Evolutionary conservation across 1,140 invertebrate genomes (phyloP).

Genomic region (Penaeus chinensis): DNA sequence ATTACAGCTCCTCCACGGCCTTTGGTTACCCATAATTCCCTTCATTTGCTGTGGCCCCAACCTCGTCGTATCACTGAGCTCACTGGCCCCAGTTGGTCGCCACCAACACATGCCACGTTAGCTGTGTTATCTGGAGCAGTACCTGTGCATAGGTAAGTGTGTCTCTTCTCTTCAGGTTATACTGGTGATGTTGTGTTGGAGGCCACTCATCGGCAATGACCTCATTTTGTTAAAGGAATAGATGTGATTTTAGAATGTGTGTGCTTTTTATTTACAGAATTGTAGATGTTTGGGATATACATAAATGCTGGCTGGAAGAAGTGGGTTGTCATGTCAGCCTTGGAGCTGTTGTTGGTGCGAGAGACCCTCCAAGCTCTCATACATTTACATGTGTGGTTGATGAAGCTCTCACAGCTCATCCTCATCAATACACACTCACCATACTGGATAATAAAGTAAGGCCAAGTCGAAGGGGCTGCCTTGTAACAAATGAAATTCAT

Average conservation of each 20-base stretch:
- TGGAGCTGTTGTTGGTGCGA: constrained; percentile 63
- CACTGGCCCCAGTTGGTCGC: constrained; percentile 69
- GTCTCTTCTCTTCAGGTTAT: constrained; percentile 52
- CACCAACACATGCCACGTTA: constrained; percentile 68
- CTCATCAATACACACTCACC: constrained; percentile 51
- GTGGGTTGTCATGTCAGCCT: constrained; percentile 65
- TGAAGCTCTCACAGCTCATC: constrained; percentile 37
- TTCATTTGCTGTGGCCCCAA: constrained; percentile 75
- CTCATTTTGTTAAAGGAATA: no score
- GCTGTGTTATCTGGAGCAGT: constrained; percentile 70
- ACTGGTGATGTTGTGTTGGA: no score
- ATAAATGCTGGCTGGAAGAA: constrained; percentile 64
- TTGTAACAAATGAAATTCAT: background rate
- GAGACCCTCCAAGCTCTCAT: constrained; percentile 42
- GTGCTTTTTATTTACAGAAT: constrained; percentile 68
- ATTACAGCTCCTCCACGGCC: constrained; percentile 66
- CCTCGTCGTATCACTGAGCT: constrained; percentile 74
- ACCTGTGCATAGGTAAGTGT: constrained; percentile 71
- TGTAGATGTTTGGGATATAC: constrained; percentile 70
- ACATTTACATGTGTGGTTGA: constrained; percentile 53
- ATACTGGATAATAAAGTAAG: constrained; percentile 44
- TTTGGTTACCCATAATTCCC: constrained; percentile 69
- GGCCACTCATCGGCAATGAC: no score
- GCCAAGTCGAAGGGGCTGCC: background rate
- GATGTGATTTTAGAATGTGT: background rate